Evolutionary conservation across 2,888 invertebrate genomes (phyloP).

Genomic region (Troilus luridus): DNA sequence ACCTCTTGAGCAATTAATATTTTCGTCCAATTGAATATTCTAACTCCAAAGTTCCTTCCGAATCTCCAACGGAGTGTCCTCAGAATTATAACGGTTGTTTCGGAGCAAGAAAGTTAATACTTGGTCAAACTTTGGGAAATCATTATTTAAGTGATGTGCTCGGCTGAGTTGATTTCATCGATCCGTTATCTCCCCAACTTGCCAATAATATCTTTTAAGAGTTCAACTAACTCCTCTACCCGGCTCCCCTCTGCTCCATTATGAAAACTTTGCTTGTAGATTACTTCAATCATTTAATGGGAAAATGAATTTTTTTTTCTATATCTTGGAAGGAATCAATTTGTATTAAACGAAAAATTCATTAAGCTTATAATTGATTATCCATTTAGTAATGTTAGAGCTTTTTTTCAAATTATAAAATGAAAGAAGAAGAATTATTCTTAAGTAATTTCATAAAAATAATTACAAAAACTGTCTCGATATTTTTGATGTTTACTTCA

Average conservation of each 20-base stretch:
- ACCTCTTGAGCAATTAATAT: neutral
- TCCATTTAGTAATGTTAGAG: too few species aligned
- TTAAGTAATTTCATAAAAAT: too few species aligned
- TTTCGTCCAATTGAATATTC: neutral
- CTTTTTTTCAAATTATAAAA: too few species aligned
- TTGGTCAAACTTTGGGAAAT: neutral
- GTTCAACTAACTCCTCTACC: neutral
- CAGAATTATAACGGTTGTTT: neutral
- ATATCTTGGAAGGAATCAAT: neutral
- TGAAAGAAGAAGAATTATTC: too few species aligned
- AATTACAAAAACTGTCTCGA: too few species aligned
- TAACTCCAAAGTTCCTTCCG: neutral
- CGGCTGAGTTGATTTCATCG: neutral
- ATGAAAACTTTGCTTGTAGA: slow-evolving; percentile 15
- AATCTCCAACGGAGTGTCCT: neutral
- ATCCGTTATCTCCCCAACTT: neutral
- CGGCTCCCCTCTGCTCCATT: neutral
- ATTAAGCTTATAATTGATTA: too few species aligned
- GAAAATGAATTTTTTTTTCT: neutral
- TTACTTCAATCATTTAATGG: slow-evolving; percentile 6
- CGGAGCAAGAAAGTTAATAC: neutral
- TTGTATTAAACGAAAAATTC: neutral
- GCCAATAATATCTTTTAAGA: slow-evolving; percentile 29
- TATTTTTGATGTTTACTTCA: too few species aligned
- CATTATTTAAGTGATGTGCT: slow-evolving; percentile 31